Evolutionary conservation across 2,888 invertebrate species (phyloP), one percentile per base, ranked within the genome.

Genomic region (Torymus texanus): DNA sequence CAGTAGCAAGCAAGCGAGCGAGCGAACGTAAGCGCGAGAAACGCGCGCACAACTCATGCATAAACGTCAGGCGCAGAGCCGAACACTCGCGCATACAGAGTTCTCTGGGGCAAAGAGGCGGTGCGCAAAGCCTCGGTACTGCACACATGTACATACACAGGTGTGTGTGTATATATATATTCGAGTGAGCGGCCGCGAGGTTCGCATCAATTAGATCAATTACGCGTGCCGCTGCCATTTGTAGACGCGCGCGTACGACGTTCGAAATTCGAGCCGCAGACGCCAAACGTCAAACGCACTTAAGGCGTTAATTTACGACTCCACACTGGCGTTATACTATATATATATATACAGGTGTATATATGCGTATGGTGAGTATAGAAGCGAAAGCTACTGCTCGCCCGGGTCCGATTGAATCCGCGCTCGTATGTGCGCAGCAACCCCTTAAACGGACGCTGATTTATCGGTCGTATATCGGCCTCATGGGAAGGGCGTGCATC

Each of bases 171-270:
- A 41, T 59, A 16, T 72, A 67, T 55, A 67, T 24, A n/a, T 74
- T 61, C 81, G 83, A 77, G 81, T 4, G 4, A 29, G 29, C 41
- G 8, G 41, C 41, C 84, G 84, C 41, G 41, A 41, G 41, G 16
- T 16, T 21, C 29, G 24, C 85, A 84, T 88, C 88, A 87, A 88
- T 88, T 88, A 87, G 85, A 88, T 87, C 88, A 88, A 88, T 88
- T 88, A 87, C 84, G 84, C 82, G 84, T 84, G 86, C 84, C 86
- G 85, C 82, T 85, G 84, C 84, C 85, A 85, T 85, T 86, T 84
- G 85, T 84, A 84, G 78, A 72, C 73, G 79, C 77, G 73, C 84
- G 75, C 76, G 75, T 53, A 67, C 84, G 75, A 78, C 71, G 75
- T 80, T 78, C 83, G 83, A 84, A 84, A 85, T 83, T 84, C 83